Evolutionary conservation across 2,113 vertebrate genomes (phyloP), one percentile per base, ranked within the genome.

Genomic region (Chauna torquata): DNA sequence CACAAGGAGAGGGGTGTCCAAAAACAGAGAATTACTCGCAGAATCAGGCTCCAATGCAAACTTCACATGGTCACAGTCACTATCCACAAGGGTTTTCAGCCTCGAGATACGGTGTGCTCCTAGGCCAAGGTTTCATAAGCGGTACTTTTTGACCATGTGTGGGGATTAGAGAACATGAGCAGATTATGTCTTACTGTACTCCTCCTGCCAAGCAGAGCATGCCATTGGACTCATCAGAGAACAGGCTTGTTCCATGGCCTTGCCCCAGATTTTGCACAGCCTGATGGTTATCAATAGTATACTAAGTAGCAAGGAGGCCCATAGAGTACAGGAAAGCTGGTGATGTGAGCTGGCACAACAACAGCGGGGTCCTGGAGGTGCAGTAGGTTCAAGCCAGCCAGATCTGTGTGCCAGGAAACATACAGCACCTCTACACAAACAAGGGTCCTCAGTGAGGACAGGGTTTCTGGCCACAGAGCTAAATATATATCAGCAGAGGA

Each of bases 391-490:
- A 44, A 34, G n/a, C 17, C 49, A 54, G 34, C 3, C 74, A 80
- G 75, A 7, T 27, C 16, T 9, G 34, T 16, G 16, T 52, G 24
- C 36, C 61, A 75, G 23, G 42, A 62, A 68, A 17, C 24, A 70
- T 16, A 25, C 6, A n/a, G 24, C 55, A 70, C 32, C 27, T 61
- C 27, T 14, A 44, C 32, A 50, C 7, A 7, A 72, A 86, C 40
- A 50, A 2, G 0, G 1, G 54, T 12, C 36, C 19, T 45, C 2
- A 0, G 5, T 16, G 22, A 55, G 32, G 59, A 68, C 40, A 59
- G 40, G 7, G 3, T 8, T 68, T 78, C 65, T 82, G 71, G 52
- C 40, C 36, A 32, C 7, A 17, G 40, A 45, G 74, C 12, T n/a
- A 47, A 24, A 16, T 32, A 17, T 2, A 7, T 11, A 16, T 50